Base-by-base conservation (phyloP, 2,888 invertebrate species). In the Meiosimyza platycephala region DNA sequence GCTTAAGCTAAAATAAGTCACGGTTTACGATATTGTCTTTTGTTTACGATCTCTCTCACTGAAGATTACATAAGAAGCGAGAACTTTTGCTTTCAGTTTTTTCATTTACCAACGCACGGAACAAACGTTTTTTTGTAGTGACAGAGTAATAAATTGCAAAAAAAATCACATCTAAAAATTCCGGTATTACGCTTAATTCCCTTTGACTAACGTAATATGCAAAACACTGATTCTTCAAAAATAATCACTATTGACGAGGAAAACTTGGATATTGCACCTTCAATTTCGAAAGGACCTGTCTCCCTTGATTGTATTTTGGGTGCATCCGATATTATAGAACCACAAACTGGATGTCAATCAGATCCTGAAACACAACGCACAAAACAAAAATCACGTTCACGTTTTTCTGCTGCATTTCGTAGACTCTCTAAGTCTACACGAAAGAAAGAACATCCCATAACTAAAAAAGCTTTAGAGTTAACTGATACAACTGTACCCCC, bases 371-470 rank as follows among this genome's bases (percentile, higher is more conserved):
- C 78, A 64, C 40, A 40, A 6, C 76, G 78, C 54, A 66, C 80
- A 0, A 86, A 85, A 76, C 63, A 78, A 28, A 86, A 86, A 69
- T 74, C 82, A 70, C 84, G 85, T 22, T 86, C 86, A 18, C 82
- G 86, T 33, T 82, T 86, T 69, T 82, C 84, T 22, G 80, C 83
- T 15, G 86, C 86, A 40, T 79, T 86, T 72, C 82, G 84, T 51
- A 84, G 83, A 70, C 77, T 84, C 18, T 86, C 86, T 47, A 83
- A 81, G 68, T 76, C 83, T 0, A 80, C 80, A 9, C 67, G 77
- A 64, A 85, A 84, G 64, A 83, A 81, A 51, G 60, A 77, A 1
- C 73, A 75, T 47, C 50, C 71, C 18, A 16, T 5, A 47, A 2
- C 57, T 1, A 74, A 69, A 52, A 60, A 65, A 12, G 22, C 33